Conservation (phyloP, 1,140 invertebrate genomes). For the Sminthurinus signatus region DNA sequence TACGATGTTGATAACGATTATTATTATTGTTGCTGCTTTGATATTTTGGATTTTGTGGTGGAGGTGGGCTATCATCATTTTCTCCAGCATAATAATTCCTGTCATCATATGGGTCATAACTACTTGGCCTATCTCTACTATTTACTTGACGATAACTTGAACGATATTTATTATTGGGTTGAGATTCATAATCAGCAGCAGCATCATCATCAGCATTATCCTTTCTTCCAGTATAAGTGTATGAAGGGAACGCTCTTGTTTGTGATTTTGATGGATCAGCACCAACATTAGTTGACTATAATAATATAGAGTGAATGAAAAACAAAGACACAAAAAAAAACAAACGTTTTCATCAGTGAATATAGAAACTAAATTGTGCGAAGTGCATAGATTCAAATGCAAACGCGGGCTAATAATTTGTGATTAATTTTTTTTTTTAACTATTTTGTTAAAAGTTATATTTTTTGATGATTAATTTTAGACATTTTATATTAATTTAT, state of each 20-base stretch:
- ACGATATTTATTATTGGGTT: slow-evolving; percentile 22
- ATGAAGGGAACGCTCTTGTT: slow-evolving; percentile 34
- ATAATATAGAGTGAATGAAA: no score
- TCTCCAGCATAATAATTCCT: slow-evolving; percentile 16
- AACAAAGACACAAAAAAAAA: no score
- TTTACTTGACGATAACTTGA: slow-evolving; percentile 36
- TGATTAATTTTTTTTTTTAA: no score
- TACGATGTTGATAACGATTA: background rate
- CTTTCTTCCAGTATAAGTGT: slow-evolving; percentile 36
- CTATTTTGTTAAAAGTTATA: no score
- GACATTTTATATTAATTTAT: no score
- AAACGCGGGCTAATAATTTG: no score
- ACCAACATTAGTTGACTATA: slow-evolving; percentile 5
- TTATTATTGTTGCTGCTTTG: background rate
- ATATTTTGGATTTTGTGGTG: slow-evolving; percentile 12
- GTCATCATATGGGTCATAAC: slow-evolving; percentile 21
- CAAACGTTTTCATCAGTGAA: no score
- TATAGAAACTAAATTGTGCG: no score
- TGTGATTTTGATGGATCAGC: slow-evolving; percentile 35
- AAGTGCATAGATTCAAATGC: no score
- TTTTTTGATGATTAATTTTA: no score
- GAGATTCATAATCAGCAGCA: background rate
- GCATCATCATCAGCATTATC: slow-evolving; percentile 10
- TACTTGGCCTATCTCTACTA: background rate
- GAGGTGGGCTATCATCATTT: slow-evolving; percentile 14